phyloP scores from a whole-genome alignment of 2,113 vertebrate genomes.

The Oncorhynchus nerka region DNA sequence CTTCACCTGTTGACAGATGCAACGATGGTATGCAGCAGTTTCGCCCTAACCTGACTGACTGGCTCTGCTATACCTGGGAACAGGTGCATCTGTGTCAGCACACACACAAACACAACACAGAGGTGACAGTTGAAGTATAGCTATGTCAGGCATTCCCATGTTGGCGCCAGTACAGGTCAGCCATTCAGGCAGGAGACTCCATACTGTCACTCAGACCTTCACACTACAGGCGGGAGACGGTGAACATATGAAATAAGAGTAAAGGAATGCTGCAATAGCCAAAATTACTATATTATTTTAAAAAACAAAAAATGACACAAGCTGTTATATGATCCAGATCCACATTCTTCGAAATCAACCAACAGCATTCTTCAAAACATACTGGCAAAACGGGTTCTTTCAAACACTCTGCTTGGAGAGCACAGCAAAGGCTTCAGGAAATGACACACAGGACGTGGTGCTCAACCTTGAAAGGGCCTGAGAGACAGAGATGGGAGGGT shows the following conservation, averaged over 20 bases:
- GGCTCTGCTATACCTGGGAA: slow-evolving; percentile 40
- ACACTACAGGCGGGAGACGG: not conserved
- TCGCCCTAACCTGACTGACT: slow-evolving; percentile 66
- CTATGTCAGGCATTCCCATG: slow-evolving; percentile 8
- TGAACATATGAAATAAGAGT: not conserved
- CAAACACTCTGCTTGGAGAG: no score
- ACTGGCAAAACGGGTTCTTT: no score
- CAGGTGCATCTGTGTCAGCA: slow-evolving; percentile 6
- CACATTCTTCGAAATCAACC: no score
- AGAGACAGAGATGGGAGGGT: not conserved
- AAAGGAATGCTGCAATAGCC: not conserved
- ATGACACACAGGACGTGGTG: slow-evolving; percentile 7
- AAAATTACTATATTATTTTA: not conserved
- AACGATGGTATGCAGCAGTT: slow-evolving; percentile 57
- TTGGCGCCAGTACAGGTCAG: not conserved
- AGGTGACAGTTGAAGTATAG: not conserved
- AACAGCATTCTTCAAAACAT: no score
- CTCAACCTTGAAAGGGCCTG: not conserved
- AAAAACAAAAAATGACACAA: no score
- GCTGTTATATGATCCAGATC: no score
- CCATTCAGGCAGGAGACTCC: not conserved
- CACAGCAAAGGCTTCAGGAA: not conserved
- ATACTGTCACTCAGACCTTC: not conserved
- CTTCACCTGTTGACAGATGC: slow-evolving; percentile 52
- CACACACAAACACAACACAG: slow-evolving; percentile 6